phyloP scores from a whole-genome alignment of 2,113 vertebrate species.

The Campylomormyrus tamandua region DNA sequence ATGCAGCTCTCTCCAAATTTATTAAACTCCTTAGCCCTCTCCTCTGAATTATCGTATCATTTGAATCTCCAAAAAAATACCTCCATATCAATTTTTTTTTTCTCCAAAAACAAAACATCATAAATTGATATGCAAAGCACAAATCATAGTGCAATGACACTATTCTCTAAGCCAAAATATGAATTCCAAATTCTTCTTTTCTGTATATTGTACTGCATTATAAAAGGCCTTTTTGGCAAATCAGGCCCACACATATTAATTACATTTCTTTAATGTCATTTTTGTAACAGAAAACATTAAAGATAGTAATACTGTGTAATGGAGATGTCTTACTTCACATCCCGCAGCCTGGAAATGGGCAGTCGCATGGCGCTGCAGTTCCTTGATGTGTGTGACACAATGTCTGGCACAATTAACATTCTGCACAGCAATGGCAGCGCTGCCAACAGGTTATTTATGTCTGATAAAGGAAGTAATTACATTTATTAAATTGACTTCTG shows the following conservation, averaged over 20 bases:
- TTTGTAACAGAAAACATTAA: not conserved
- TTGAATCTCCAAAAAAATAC: not conserved
- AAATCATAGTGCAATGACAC: not conserved
- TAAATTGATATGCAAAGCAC: not conserved
- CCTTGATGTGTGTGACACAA: not conserved
- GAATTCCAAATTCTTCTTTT: not conserved
- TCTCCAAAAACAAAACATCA: not conserved
- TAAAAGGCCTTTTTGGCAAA: not conserved
- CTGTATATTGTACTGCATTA: not conserved
- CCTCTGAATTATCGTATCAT: not conserved
- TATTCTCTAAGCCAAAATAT: not conserved
- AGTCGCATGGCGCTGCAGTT: no score
- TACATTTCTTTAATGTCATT: not conserved
- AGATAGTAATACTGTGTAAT: not conserved
- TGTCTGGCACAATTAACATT: conserved; percentile 15
- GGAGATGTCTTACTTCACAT: not conserved
- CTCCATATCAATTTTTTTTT: not conserved
- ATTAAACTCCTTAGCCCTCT: not conserved
- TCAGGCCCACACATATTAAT: not conserved
- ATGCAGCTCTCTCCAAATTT: not conserved
- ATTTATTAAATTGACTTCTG: conserved; percentile 23
- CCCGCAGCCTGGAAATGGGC: not conserved
- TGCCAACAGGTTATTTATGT: conserved; percentile 14
- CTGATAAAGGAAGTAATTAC: conserved; percentile 27
- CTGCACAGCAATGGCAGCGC: not conserved